These are phyloP conservation scores for Sebastes iracundus DNA, from an alignment of 2,797 vertebrate genomes.

Conservation along the genomic window DNA sequence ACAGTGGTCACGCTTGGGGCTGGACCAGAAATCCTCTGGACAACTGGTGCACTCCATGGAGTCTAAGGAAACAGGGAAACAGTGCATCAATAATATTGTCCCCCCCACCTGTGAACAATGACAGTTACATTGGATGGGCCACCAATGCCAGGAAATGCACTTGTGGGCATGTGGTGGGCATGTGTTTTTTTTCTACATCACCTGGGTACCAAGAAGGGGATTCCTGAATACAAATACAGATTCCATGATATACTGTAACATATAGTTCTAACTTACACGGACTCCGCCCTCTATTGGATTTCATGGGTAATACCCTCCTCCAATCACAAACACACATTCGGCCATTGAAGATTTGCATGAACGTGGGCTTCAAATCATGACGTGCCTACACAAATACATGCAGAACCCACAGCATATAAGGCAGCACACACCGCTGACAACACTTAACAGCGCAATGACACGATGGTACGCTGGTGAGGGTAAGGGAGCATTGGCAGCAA, in stretches of 20 bases:
- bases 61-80: conserved; percentile 46
- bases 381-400: no score
- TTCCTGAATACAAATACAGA: neutral
- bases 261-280: no score
- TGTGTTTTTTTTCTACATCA: neutral
- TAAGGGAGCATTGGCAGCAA: no score
- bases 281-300: no score
- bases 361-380: no score
- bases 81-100: neutral
- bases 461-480: no score
- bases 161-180: neutral
- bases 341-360: no score
- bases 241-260: neutral
- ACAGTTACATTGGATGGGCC: neutral
- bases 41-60: conserved; percentile 71
- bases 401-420: no score
- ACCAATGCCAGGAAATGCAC: neutral
- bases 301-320: no score
- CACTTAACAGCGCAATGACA: no score
- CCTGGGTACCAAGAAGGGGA: neutral
- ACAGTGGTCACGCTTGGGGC: conserved; percentile 56
- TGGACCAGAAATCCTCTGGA: conserved; percentile 66
- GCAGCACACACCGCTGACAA: no score
- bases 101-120: neutral
- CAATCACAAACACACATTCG: no score